Percentiles rank a stretch among this genome's conserved stretches.
Evolutionary conservation across 2,888 invertebrate species (phyloP).

Genomic region (Lamproptera curius): DNA sequence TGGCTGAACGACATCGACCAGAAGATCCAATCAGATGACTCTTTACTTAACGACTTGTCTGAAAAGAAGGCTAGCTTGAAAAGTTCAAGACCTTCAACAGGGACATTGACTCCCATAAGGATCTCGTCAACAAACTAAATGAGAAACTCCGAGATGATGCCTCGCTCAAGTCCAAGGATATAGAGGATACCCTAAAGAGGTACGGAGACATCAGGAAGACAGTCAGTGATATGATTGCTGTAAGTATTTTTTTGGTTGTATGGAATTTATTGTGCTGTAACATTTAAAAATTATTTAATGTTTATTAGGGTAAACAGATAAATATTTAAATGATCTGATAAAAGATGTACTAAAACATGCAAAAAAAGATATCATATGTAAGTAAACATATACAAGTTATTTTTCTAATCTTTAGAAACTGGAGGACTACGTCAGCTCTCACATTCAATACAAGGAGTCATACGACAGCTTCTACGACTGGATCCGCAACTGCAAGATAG

Average conservation of each 20-base stretch:
- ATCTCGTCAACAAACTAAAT: constrained; percentile 87
- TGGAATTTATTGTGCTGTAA: too few species aligned
- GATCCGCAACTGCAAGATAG: constrained; percentile 88
- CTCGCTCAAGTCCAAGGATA: constrained; percentile 82
- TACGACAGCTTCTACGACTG: constrained; percentile 91
- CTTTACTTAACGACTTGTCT: constrained; percentile 88
- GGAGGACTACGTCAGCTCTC: constrained; percentile 90
- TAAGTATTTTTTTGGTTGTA: constrained; percentile 46
- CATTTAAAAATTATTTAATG: too few species aligned
- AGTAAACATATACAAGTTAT: too few species aligned
- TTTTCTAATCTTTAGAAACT: constrained; percentile 71
- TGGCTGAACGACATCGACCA: constrained; percentile 94
- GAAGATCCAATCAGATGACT: constrained; percentile 86
- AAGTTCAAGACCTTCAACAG: constrained; percentile 90
- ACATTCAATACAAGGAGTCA: constrained; percentile 91
- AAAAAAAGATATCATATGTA: too few species aligned
- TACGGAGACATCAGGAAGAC: constrained; percentile 84
- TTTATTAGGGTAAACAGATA: too few species aligned
- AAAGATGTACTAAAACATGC: too few species aligned
- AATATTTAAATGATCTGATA: too few species aligned
- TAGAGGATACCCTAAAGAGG: constrained; percentile 83
- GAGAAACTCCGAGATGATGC: constrained; percentile 84
- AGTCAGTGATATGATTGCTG: constrained; percentile 81
- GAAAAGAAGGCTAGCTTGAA: constrained; percentile 94
- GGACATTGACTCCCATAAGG: constrained; percentile 89